These are phyloP conservation scores for Bolinopsis microptera DNA, from an alignment of 37 sponge, comb jelly and placozoan species.

Conservation along the genomic window DNA sequence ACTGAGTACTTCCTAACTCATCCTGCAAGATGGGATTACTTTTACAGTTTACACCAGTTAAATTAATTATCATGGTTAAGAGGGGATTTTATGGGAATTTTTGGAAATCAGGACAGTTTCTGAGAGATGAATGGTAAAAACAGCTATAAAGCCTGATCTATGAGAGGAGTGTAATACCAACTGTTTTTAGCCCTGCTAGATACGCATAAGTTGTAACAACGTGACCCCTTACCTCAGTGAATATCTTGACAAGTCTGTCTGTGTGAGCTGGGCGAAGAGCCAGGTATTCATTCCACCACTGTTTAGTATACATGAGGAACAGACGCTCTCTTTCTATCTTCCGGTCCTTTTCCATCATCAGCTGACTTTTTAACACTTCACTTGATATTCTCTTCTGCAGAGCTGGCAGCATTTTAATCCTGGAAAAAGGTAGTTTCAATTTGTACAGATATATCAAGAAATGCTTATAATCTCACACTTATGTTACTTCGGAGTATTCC, in stretches of 20 bases:
- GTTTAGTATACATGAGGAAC: conserved; percentile 94
- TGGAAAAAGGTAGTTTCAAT: no score
- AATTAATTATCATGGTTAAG: no score
- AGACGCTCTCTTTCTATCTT: conserved; percentile 78
- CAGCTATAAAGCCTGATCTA: no score
- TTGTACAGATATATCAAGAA: no score
- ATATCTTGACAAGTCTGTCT: conserved; percentile 88
- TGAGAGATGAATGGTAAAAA: no score
- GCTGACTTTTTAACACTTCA: conserved; percentile 76
- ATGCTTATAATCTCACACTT: no score
- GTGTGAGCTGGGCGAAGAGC: conserved; percentile 75
- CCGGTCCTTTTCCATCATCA: conserved; percentile 78
- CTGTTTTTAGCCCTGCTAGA: no score
- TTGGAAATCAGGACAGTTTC: no score
- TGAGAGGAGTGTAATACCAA: no score
- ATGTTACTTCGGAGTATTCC: no score
- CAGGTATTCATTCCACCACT: conserved; percentile 97
- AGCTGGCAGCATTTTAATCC: not conserved
- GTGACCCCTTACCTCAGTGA: conserved; percentile 91
- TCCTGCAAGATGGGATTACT: conserved; percentile 4
- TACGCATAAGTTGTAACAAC: no score
- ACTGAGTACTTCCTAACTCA: not conserved
- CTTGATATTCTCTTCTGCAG: conserved; percentile 1
- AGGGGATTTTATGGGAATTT: not conserved
- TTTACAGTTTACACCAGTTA: no score